Base-by-base conservation (phyloP, 2,113 vertebrate species). In the Labeo catla region DNA sequence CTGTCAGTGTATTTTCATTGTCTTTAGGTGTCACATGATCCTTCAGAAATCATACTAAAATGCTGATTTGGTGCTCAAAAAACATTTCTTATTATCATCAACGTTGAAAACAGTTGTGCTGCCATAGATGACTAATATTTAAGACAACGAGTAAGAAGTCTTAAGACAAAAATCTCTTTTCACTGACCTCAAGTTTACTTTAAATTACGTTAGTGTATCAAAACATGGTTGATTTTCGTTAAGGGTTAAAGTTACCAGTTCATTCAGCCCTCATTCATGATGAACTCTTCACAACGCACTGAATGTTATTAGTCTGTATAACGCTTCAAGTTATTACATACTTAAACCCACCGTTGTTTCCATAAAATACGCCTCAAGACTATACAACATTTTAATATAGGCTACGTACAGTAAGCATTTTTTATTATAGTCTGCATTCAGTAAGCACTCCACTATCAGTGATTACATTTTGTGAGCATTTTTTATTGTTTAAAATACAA, bases 401-500 rank as follows among this genome's bases (percentile, higher is more conserved):
- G 2, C 34, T 13, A 11, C 2, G 12, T 63, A 78, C 52, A 78
- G 39, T 39, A 39, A 80, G 13, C 28, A 82, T 47, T 28, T 28
- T 21, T 59, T 59, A 59, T 59, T 59, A 59, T 8, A 13, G 65
- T 4, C n/a, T 21, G 11, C 2, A 4, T 82, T 66, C 59, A 81
- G 13, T 16, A 81, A 80, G 13, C 28, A 82, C 65, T 8, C 52
- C 79, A 50, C 47, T 70, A 82, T 49, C 8, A 70, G 19, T 34
- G 19, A 12, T 82, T 70, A 70, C 59, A 84, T 74, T 72, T 83
- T 23, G 39, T 73, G 47, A 61, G 13, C 76, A 23, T 81, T 61
- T 89, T 61, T 84, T 84, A 84, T 57, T 76, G 50, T 70, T 84
- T 84, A 81, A 84, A 78, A 47, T 70, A 74, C 50, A 65, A 80